These are phyloP conservation scores for Galaxea fascicularis DNA, from an alignment of 92 coral and sea anemone genomes.

Conservation along the genomic window DNA sequence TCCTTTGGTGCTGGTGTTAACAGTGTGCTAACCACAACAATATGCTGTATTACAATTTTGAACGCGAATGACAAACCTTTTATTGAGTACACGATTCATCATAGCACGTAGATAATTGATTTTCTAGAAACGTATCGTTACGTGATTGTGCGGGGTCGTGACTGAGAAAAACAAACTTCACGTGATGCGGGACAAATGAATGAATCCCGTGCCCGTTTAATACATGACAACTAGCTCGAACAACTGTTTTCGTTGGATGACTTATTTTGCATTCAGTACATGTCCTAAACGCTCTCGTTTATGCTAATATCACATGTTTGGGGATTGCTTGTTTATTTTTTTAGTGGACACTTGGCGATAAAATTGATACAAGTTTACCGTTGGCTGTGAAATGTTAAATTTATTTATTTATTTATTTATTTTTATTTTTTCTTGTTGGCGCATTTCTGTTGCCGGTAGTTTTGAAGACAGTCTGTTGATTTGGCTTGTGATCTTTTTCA, in stretches of 20 bases:
- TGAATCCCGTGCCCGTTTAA: not conserved
- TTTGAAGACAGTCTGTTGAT: too few relatives aligned
- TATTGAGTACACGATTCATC: not conserved
- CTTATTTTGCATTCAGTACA: not conserved
- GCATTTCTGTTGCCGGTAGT: too few relatives aligned
- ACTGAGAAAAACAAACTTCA: not conserved
- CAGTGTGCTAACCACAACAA: not conserved
- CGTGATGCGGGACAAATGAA: constrained; percentile 23
- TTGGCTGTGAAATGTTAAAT: not conserved
- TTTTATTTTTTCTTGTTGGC: too few relatives aligned
- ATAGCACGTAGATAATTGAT: constrained; percentile 8
- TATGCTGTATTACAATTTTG: not conserved
- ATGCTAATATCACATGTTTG: not conserved
- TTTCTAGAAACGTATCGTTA: constrained; percentile 11
- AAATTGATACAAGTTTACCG: not conserved
- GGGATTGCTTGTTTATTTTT: not conserved
- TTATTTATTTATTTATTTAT: too few relatives aligned
- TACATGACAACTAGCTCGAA: not conserved
- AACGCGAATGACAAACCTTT: not conserved
- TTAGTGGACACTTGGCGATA: not conserved
- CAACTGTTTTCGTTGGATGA: not conserved
- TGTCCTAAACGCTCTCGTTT: not conserved
- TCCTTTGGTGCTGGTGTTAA: not conserved
- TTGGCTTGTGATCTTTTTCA: not conserved
- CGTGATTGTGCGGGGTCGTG: constrained; percentile 15